These are phyloP conservation scores for Chaenogobius annularis DNA, from an alignment of 2,113 vertebrate genomes.

Conservation along the genomic window DNA sequence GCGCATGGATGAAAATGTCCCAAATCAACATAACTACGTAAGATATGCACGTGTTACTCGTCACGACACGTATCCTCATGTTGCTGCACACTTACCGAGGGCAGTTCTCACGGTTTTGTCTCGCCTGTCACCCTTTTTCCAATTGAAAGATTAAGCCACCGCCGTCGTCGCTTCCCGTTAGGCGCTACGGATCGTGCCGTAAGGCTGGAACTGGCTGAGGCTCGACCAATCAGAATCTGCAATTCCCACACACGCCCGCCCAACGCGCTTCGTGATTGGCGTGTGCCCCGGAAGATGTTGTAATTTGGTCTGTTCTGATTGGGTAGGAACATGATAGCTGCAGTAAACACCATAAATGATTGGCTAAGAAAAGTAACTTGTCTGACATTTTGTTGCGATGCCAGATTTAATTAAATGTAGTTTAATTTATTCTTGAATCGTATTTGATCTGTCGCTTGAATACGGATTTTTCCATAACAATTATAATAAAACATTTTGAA, in stretches of 20 bases:
- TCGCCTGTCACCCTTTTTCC: constrained; percentile 43
- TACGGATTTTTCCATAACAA: too few relatives aligned
- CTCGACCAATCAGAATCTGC: constrained; percentile 55
- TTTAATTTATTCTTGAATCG: constrained; percentile 10
- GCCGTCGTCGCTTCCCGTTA: constrained; percentile 67
- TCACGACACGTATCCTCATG: accelerated
- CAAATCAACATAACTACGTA: background rate
- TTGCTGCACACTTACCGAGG: constrained; percentile 50
- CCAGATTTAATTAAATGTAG: constrained; percentile 70
- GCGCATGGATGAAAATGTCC: background rate
- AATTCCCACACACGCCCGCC: constrained; percentile 26
- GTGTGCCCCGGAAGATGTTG: constrained; percentile 43
- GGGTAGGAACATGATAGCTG: constrained; percentile 1
- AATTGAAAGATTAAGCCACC: constrained; percentile 51
- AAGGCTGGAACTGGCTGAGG: background rate
- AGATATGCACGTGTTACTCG: background rate
- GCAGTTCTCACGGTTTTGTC: constrained; percentile 19
- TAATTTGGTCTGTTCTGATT: constrained; percentile 44
- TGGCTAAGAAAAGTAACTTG: constrained; percentile 45
- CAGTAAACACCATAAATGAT: constrained; percentile 57
- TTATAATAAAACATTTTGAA: too few relatives aligned
- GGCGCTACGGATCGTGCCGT: constrained; percentile 27
- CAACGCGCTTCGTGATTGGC: constrained; percentile 32
- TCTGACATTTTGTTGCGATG: constrained; percentile 76
- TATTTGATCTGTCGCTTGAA: background rate